Conservation (phyloP, 2,797 vertebrate genomes). For the Gastrophryne carolinensis region DNA sequence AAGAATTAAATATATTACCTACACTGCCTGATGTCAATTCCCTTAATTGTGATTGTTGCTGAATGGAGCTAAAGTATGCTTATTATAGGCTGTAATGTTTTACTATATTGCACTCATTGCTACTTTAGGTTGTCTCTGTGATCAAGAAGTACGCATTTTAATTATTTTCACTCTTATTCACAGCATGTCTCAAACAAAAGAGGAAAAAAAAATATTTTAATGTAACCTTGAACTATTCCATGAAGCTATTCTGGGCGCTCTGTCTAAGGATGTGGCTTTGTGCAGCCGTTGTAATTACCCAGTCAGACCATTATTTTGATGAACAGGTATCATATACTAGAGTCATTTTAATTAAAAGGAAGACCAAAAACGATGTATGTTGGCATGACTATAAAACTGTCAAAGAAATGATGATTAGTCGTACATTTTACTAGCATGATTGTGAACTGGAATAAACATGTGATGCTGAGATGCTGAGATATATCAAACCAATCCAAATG, state of each 20-base stretch:
- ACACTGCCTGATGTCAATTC: slow-evolving; percentile 48
- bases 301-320: slow-evolving; percentile 9
- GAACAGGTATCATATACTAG: slow-evolving; percentile 2
- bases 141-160: slow-evolving; percentile 46
- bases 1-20: slow-evolving; percentile 53
- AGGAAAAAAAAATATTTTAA: slow-evolving; percentile 44
- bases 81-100: slow-evolving; percentile 50
- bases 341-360: background rate
- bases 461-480: no score
- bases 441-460: no score
- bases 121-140: slow-evolving; percentile 47
- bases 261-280: background rate
- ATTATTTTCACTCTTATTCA: slow-evolving; percentile 49
- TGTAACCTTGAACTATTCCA: slow-evolving; percentile 43
- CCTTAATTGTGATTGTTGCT: slow-evolving; percentile 53
- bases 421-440: no score
- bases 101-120: slow-evolving; percentile 42
- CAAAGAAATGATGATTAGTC: background rate
- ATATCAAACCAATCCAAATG: no score
- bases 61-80: slow-evolving; percentile 51
- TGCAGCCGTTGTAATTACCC: slow-evolving; percentile 1
- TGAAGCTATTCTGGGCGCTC: background rate
- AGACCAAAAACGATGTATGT: background rate
- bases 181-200: slow-evolving; percentile 44
- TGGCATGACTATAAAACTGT: background rate